A percentile compares a stretch with the other conserved stretches of the same genome.
These are phyloP conservation scores for Elysia crispata DNA, from an alignment of 2,888 invertebrate genomes.

Conservation along the genomic window DNA sequence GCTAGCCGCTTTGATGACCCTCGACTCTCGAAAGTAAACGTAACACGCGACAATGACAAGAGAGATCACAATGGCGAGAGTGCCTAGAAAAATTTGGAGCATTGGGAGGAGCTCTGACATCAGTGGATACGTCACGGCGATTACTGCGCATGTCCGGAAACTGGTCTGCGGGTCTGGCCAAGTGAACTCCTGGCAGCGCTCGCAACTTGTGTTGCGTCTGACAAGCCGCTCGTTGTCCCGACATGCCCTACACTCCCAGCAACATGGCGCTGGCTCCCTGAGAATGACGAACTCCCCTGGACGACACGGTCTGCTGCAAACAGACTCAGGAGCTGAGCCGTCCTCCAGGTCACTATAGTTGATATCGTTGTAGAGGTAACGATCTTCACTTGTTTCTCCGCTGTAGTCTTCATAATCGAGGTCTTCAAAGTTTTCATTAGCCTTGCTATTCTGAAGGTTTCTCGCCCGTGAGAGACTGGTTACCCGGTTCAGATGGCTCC, in stretches of 20 bases:
- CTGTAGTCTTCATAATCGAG: too few relatives aligned
- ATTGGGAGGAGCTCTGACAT: constrained; percentile 41
- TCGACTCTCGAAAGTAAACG: constrained; percentile 48
- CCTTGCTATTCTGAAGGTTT: background rate
- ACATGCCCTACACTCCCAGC: constrained; percentile 59
- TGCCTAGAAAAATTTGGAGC: constrained; percentile 39
- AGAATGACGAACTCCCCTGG: constrained; percentile 54
- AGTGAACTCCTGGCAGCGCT: constrained; percentile 49
- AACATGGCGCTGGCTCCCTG: constrained; percentile 53
- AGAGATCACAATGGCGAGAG: constrained; percentile 29
- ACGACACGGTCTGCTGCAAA: constrained; percentile 57
- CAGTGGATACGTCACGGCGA: constrained; percentile 35
- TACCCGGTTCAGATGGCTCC: background rate
- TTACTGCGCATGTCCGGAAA: constrained; percentile 44
- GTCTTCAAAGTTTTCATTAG: too few relatives aligned
- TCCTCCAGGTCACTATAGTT: too few relatives aligned
- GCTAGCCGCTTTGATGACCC: constrained; percentile 69
- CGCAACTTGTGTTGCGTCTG: constrained; percentile 52
- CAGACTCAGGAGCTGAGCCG: constrained; percentile 45
- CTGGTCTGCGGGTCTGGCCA: constrained; percentile 56
- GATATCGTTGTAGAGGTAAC: too few relatives aligned
- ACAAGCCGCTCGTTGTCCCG: constrained; percentile 53
- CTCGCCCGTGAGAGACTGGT: background rate
- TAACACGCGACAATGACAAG: constrained; percentile 39
- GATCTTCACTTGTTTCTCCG: background rate